phyloP scores from a whole-genome alignment of 2,113 vertebrate species.

The Cyprinus carpio region DNA sequence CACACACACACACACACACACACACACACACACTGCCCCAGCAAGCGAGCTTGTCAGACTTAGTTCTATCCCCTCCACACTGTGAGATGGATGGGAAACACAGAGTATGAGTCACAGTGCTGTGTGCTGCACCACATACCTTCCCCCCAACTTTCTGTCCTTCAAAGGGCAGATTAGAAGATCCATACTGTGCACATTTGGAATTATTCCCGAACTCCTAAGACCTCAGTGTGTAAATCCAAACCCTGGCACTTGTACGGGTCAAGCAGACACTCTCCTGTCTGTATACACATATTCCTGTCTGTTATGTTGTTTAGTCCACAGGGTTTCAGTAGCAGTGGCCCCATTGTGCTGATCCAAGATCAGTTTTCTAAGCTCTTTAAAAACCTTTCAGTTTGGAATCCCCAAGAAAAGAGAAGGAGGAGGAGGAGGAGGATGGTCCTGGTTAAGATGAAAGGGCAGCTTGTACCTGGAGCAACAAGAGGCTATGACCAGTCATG shows the following conservation, averaged over 20 bases:
- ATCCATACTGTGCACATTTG: conserved; percentile 27
- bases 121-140: conserved; percentile 5
- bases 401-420: not conserved
- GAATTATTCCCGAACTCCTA: not conserved
- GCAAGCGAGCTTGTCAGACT: not conserved
- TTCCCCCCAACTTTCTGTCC: not conserved
- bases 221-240: not conserved
- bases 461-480: conserved; percentile 11
- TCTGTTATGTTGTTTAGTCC: not conserved
- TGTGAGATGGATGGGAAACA: conserved; percentile 13
- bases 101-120: not conserved
- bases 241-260: not conserved
- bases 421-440: not conserved
- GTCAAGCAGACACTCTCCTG: not conserved
- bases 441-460: not conserved
- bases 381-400: not conserved
- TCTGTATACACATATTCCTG: not conserved
- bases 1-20: not conserved
- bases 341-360: not conserved
- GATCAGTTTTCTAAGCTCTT: not conserved
- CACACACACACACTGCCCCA: not conserved
- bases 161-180: conserved; percentile 12
- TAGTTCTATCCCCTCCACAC: not conserved
- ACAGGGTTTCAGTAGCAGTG: not conserved
- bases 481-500: not conserved